Evolutionary conservation across 2,797 vertebrate genomes (phyloP).

Genomic region (Sebastolobus altivelis): DNA sequence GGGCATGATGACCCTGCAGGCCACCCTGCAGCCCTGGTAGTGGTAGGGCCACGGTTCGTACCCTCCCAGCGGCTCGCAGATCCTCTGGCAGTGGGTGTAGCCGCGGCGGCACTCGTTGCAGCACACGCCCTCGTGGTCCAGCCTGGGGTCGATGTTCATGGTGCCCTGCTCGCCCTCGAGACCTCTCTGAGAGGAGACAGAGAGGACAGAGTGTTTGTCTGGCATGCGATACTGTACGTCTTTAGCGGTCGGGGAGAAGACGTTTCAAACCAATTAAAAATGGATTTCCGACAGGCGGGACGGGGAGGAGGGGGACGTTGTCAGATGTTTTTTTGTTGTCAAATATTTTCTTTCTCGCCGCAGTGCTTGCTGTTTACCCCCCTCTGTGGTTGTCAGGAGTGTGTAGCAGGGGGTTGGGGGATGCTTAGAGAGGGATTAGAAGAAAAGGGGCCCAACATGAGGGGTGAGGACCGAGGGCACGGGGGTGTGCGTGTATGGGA

Average conservation of each 20-base stretch:
- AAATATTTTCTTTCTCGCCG: slow-evolving; percentile 69
- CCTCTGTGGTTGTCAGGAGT: slow-evolving; percentile 62
- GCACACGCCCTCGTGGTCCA: slow-evolving; percentile 94
- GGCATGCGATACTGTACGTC: slow-evolving; percentile 2
- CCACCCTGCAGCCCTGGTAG: slow-evolving; percentile 90
- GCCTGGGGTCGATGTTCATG: slow-evolving; percentile 91
- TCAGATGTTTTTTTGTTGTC: slow-evolving; percentile 77
- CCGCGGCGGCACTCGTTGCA: slow-evolving; percentile 90
- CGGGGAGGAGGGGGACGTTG: slow-evolving; percentile 60
- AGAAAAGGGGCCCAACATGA: slow-evolving; percentile 37
- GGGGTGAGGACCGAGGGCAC: slow-evolving; percentile 37
- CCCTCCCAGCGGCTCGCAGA: slow-evolving; percentile 91
- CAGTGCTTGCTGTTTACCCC: slow-evolving; percentile 53
- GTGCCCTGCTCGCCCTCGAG: slow-evolving; percentile 87
- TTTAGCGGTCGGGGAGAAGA: slow-evolving; percentile 7
- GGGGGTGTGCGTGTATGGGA: slow-evolving; percentile 46
- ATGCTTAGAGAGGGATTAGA: slow-evolving; percentile 48
- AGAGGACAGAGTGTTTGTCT: not conserved
- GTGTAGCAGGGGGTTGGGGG: slow-evolving; percentile 38
- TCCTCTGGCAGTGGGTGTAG: slow-evolving; percentile 92
- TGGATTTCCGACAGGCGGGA: slow-evolving; percentile 62
- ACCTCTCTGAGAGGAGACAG: slow-evolving; percentile 78
- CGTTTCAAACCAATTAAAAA: slow-evolving; percentile 74
- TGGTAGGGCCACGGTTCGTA: slow-evolving; percentile 91
- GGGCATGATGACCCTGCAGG: slow-evolving; percentile 93